Conservation (phyloP, 2,888 invertebrate genomes). For the Oscheius sp. region DNA sequence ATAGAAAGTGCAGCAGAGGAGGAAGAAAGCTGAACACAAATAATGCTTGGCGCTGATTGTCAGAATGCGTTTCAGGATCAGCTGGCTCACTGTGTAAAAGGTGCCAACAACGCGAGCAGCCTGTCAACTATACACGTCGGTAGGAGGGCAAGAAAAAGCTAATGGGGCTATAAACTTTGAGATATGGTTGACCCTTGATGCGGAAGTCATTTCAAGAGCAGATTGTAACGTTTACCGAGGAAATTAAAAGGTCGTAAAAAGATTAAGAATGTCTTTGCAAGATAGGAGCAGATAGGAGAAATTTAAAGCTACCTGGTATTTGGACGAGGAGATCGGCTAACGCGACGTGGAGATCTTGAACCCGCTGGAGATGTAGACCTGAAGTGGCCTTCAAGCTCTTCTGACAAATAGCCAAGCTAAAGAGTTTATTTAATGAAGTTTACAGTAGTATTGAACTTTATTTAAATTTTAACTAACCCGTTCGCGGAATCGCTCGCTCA, state of each 20-base stretch:
- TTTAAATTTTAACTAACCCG: conserved; percentile 24
- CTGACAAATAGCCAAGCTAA: conserved; percentile 53
- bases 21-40: conserved; percentile 13
- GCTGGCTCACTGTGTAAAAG: conserved; percentile 35
- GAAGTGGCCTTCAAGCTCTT: conserved; percentile 53
- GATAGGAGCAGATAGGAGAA: not conserved
- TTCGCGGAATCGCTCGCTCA: conserved; percentile 39
- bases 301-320: conserved; percentile 2
- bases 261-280: too few relatives aligned
- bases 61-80: conserved; percentile 36
- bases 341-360: conserved; percentile 34
- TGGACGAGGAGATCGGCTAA: conserved; percentile 33
- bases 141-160: conserved; percentile 14
- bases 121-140: conserved; percentile 33
- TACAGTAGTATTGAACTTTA: not conserved
- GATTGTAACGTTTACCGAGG: not conserved
- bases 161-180: not conserved
- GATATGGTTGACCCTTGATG: conserved; percentile 11
- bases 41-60: conserved; percentile 30
- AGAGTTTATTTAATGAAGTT: conserved; percentile 10
- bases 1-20: conserved; percentile 13
- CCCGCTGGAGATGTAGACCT: conserved; percentile 35
- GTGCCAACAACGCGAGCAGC: conserved; percentile 30
- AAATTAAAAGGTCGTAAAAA: too few relatives aligned
- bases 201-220: conserved; percentile 10